These are phyloP conservation scores for Eristalinus aeneus DNA, from an alignment of 2,888 invertebrate species.

Conservation along the genomic window DNA sequence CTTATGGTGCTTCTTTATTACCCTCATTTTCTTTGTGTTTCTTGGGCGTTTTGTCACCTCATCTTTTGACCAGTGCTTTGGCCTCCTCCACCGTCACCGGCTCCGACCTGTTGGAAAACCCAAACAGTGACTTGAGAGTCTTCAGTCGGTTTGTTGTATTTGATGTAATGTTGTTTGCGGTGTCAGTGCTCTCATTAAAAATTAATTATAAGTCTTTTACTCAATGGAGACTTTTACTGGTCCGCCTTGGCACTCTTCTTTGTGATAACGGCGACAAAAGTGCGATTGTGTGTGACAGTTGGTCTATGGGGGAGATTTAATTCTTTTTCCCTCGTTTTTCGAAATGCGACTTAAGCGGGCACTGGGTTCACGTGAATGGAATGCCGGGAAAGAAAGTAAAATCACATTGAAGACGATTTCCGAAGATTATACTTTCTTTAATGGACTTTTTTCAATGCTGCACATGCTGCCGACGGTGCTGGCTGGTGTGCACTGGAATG, in stretches of 20 bases:
- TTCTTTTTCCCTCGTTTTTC: not conserved
- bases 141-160: not conserved
- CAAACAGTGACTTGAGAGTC: not conserved
- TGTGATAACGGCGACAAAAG: not conserved
- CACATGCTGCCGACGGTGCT: not conserved
- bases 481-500: not conserved
- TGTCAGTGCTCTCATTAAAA: constrained; percentile 32
- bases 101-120: not conserved
- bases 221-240: constrained; percentile 23
- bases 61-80: not conserved
- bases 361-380: not conserved
- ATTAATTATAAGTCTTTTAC: constrained; percentile 29
- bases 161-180: constrained; percentile 13
- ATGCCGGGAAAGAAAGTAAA: not conserved
- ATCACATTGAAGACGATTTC: not conserved
- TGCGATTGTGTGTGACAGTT: not conserved
- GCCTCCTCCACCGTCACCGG: not conserved
- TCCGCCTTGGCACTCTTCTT: not conserved
- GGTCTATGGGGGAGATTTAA: not conserved
- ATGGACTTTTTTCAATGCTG: not conserved
- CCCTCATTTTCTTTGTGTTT: not conserved
- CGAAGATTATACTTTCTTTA: not conserved
- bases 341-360: not conserved
- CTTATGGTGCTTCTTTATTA: not conserved
- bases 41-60: not conserved